Evolutionary conservation across 2,113 vertebrate genomes (phyloP).

Genomic region (Coracopsis vasa): DNA sequence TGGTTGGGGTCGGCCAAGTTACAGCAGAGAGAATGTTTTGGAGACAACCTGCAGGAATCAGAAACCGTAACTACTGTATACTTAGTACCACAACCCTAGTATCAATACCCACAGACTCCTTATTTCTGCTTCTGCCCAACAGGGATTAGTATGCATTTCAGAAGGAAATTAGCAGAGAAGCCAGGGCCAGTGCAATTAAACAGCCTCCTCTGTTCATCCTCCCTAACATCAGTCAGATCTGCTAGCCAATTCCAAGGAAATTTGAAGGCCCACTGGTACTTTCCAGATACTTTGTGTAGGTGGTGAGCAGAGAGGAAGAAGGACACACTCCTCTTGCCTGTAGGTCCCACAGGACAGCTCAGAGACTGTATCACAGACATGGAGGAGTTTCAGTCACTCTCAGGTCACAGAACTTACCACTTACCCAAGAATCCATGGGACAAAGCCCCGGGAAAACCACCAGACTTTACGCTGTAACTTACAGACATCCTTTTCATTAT

Average conservation of each 20-base stretch:
- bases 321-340: neutral
- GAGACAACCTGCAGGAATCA: neutral
- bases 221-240: neutral
- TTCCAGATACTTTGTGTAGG: neutral
- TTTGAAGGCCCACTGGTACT: neutral
- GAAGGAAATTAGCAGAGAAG: neutral
- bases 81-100: neutral
- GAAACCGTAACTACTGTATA: neutral
- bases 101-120: rapidly evolving
- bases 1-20: neutral
- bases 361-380: neutral
- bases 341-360: neutral
- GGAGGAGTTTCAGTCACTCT: neutral
- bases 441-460: neutral
- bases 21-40: neutral
- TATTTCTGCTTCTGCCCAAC: neutral
- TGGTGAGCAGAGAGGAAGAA: neutral
- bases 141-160: neutral
- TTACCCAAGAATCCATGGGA: neutral
- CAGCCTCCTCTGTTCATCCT: neutral
- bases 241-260: neutral
- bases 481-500: neutral
- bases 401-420: neutral
- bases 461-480: neutral
- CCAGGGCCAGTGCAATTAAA: neutral